Conservation (phyloP, 2,797 vertebrate genomes). For the Lagorchestes hirsutus region DNA sequence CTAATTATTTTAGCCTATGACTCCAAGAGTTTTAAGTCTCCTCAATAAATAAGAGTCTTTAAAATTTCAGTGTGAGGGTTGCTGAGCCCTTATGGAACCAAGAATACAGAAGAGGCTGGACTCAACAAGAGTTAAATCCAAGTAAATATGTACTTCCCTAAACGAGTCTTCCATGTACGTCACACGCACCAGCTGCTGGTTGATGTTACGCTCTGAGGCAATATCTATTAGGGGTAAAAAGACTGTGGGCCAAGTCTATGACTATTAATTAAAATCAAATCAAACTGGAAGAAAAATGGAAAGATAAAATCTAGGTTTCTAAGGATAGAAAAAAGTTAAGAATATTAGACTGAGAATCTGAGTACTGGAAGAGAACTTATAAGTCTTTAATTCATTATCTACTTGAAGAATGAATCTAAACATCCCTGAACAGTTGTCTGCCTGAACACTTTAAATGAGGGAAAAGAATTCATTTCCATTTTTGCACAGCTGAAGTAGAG, state of each 20-base stretch:
- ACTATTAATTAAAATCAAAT: conserved; percentile 43
- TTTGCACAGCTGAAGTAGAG: conserved; percentile 24
- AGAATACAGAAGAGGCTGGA: conserved; percentile 11
- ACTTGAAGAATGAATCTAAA: not conserved
- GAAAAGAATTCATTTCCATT: not conserved
- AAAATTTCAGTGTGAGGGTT: conserved; percentile 39
- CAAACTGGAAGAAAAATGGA: conserved; percentile 1
- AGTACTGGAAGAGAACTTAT: not conserved
- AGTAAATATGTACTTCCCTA: conserved; percentile 39
- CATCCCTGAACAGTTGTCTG: not conserved
- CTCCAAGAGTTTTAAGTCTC: conserved; percentile 24
- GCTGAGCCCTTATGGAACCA: not conserved
- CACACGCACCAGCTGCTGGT: conserved; percentile 26
- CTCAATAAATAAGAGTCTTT: not conserved
- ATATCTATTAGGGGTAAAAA: not conserved
- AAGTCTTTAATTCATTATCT: not conserved
- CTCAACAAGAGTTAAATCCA: conserved; percentile 26
- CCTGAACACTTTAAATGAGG: not conserved
- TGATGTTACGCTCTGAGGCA: conserved; percentile 8
- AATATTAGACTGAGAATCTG: not conserved
- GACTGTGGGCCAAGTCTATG: not conserved
- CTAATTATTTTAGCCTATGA: conserved; percentile 51
- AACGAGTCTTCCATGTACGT: conserved; percentile 23
- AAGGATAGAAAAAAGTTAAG: not conserved
- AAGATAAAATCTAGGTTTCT: conserved; percentile 7